Percentiles rank a stretch among this genome's conserved stretches.
Conservation (phyloP, 2,113 vertebrate genomes). For the Nymphicus hollandicus region DNA sequence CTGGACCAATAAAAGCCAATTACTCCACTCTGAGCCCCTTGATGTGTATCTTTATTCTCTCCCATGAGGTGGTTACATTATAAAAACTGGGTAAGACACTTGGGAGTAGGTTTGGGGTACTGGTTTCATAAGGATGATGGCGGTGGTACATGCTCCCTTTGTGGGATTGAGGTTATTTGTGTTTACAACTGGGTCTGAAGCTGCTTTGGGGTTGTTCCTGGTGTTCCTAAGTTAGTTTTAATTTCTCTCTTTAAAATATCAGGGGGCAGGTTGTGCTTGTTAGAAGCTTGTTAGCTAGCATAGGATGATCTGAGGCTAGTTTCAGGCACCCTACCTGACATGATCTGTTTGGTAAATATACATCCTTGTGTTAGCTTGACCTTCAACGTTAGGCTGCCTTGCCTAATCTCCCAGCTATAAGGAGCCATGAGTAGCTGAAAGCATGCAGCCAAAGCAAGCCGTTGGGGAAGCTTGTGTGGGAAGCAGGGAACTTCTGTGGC, state of each 20-base stretch:
- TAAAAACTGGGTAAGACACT: neutral
- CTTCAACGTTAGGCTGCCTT: neutral
- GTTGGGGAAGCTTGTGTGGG: rapidly evolving
- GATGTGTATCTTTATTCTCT: neutral
- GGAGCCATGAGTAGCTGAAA: neutral
- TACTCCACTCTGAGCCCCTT: neutral
- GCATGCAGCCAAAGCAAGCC: rapidly evolving
- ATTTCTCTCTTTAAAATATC: neutral
- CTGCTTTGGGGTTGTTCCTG: neutral
- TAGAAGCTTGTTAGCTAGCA: neutral
- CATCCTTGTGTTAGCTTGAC: neutral
- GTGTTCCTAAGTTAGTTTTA: neutral
- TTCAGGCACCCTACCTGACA: neutral
- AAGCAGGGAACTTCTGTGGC: neutral
- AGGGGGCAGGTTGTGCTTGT: neutral
- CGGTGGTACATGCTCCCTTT: neutral
- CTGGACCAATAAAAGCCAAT: neutral
- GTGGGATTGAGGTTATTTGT: neutral
- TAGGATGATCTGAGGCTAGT: neutral
- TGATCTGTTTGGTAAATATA: neutral
- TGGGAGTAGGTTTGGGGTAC: neutral
- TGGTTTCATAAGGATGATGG: neutral
- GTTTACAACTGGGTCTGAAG: neutral
- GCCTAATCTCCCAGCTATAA: neutral
- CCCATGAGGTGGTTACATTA: neutral